Base-by-base conservation (phyloP, 2,888 invertebrate genomes). In the Chrysolina americana region DNA sequence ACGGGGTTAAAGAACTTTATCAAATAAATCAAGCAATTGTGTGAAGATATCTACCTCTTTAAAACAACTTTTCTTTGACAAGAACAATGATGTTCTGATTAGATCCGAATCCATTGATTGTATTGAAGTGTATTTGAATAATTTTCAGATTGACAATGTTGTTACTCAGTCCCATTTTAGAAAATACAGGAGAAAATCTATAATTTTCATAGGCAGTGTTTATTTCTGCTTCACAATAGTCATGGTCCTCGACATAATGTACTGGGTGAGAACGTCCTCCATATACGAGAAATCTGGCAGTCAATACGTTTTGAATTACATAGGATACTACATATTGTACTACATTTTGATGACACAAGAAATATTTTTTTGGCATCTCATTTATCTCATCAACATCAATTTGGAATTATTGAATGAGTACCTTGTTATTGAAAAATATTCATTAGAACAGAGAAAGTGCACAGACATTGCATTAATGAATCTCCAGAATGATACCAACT, bases 241-340 rank as follows among this genome's bases (percentile, higher is more conserved):
- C 10, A 56, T 79, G 36, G 44, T 69, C 23, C 64, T 76, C 21
- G 80, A 80, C 53, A 71, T 79, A 36, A 59, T 65, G 2, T 48
- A 62, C 11, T 70, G 70, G 59, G 23, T 23, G 21, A 68, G 17
- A 59, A 21, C 44, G n/a, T 68, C 59, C 19, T 41, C 21, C 17
- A 47, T 75, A 19, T 73, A 73, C 74, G 48, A 50, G 13, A 48
- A 68, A 23, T 28, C 64, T 10, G 44, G 62, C n/a, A 21, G 65
- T 6, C 53, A 56, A n/a, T 72, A 72, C 68, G 41, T 72, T 17
- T 19, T 41, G 23, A 23, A 59, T 85, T 92, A 92, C 83, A 81
- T 89, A 0, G 90, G 90, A 0, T 89, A 92, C 81, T 92, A 92
- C 81, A 81, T 90, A 1, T 88, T 92, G 80, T 92, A 92, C 88